Conservation (phyloP, 1,140 invertebrate species). For the Paraescarpia echinospica region DNA sequence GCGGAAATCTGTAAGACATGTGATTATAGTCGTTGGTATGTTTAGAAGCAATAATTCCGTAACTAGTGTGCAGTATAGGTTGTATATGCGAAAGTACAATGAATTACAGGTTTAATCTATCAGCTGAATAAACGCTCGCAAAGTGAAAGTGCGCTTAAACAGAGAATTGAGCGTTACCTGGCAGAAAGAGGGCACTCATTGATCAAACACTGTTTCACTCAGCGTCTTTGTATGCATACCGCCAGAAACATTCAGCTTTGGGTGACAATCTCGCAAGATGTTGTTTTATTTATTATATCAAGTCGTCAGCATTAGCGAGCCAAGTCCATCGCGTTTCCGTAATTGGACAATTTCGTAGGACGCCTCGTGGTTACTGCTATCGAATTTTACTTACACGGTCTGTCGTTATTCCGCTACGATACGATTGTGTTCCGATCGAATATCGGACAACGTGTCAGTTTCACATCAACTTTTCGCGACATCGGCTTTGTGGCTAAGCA, state of each 20-base stretch:
- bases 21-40: no score
- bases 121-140: no score
- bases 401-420: not conserved
- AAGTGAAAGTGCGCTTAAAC: no score
- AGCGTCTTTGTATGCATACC: not conserved
- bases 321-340: not conserved
- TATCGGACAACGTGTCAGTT: not conserved
- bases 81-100: no score
- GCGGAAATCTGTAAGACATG: no score
- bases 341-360: not conserved
- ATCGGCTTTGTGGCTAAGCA: not conserved
- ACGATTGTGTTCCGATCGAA: not conserved
- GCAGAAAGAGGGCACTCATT: not conserved
- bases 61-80: no score
- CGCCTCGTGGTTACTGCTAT: not conserved
- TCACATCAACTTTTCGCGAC: not conserved
- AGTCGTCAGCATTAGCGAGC: not conserved
- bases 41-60: no score
- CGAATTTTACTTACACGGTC: not conserved
- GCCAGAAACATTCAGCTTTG: not conserved
- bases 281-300: not conserved
- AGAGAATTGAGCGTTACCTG: no score
- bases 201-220: not conserved
- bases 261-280: not conserved
- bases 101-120: no score